Conservation (phyloP, 1,140 invertebrate genomes). For the Diabrotica undecimpunctata region DNA sequence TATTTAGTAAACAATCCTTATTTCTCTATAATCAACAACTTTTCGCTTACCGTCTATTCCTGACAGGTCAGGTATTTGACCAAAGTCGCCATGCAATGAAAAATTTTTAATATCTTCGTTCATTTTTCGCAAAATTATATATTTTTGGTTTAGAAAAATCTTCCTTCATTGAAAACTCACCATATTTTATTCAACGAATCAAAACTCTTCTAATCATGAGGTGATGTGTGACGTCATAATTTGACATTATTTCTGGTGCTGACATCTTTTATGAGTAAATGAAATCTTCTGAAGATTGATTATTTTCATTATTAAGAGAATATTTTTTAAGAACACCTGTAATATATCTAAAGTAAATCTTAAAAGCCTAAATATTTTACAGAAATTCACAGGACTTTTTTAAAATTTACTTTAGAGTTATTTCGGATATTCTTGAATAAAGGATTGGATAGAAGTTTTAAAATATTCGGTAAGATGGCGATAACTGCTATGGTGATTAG, state of each 20-base stretch:
- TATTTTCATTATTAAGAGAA: no score
- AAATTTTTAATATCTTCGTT: constrained; percentile 38
- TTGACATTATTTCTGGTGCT: background rate
- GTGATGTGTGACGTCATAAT: constrained; percentile 42
- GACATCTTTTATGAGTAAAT: background rate
- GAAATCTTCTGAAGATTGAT: no score
- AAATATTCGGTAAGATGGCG: no score
- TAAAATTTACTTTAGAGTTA: no score
- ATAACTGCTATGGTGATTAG: no score
- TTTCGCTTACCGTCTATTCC: constrained; percentile 45
- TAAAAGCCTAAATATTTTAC: no score
- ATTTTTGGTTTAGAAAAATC: constrained; percentile 7
- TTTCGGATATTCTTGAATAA: no score
- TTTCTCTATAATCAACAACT: constrained; percentile 6
- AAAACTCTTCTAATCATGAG: constrained; percentile 36
- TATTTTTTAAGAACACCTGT: no score
- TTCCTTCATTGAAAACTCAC: constrained; percentile 30
- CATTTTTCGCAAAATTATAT: constrained; percentile 31
- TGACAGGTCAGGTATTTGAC: constrained; percentile 38
- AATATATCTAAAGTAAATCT: no score
- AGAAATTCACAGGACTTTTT: no score
- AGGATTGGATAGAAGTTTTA: no score
- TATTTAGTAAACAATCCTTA: no score
- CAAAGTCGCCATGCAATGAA: constrained; percentile 38
- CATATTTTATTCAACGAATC: constrained; percentile 40